Conservation (phyloP, 2,888 invertebrate species). For the Ophion costatus region DNA sequence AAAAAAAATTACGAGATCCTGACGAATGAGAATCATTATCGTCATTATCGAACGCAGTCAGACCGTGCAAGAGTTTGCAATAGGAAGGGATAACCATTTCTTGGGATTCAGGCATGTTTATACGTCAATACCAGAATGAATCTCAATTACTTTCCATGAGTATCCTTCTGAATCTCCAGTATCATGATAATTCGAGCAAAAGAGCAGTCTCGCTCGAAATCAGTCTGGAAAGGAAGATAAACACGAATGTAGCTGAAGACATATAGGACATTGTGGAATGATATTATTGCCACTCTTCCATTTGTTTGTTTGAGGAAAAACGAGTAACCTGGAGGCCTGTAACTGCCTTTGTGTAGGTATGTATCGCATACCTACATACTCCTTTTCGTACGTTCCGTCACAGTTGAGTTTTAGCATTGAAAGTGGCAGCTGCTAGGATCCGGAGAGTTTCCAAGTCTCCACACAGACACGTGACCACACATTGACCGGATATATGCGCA, state of each 20-base stretch:
- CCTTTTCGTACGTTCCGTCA: not conserved
- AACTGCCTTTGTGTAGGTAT: not conserved
- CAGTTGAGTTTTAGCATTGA: constrained; percentile 32
- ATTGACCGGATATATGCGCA: constrained; percentile 20
- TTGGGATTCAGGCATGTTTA: no score
- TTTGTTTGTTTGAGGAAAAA: constrained; percentile 10
- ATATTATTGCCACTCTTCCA: not conserved
- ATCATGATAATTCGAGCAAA: not conserved
- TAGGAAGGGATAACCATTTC: no score
- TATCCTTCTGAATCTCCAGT: not conserved
- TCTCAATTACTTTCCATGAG: no score
- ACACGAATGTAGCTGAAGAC: not conserved
- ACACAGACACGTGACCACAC: constrained; percentile 13
- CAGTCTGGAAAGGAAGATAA: not conserved
- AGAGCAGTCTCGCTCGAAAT: not conserved
- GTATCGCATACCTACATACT: not conserved
- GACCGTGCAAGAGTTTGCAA: no score
- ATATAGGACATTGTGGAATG: not conserved
- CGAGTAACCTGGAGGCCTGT: constrained; percentile 1
- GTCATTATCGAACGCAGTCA: no score
- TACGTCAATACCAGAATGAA: no score
- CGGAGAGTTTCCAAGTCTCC: constrained; percentile 39
- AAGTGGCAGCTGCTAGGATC: constrained; percentile 6
- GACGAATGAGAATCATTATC: no score
- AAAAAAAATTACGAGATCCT: no score